Conservation (phyloP, 2,113 vertebrate species). For the Orthochromis malagaraziensis region DNA sequence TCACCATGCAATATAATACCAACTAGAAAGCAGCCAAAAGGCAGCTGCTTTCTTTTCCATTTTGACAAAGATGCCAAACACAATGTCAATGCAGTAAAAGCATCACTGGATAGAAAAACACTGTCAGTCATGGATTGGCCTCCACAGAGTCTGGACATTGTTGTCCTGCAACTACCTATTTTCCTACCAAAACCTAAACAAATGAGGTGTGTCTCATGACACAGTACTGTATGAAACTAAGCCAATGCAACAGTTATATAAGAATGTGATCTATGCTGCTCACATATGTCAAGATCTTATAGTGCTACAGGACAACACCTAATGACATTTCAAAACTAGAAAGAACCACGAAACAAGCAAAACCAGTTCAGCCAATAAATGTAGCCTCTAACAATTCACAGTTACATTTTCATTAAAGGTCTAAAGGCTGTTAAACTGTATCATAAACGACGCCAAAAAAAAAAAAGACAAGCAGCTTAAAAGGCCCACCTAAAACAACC, state of each 20-base stretch:
- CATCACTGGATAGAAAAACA: neutral
- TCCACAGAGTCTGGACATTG: neutral
- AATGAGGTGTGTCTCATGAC: neutral
- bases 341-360: neutral
- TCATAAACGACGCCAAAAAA: neutral
- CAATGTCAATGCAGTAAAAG: neutral
- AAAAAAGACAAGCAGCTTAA: neutral
- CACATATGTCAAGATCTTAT: neutral
- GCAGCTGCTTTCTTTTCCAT: neutral
- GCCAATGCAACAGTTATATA: neutral
- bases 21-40: neutral
- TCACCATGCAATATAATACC: neutral
- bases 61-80: neutral
- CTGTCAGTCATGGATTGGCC: neutral
- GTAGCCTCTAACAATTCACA: neutral
- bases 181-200: neutral
- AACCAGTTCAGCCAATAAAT: neutral
- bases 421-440: neutral
- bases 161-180: neutral
- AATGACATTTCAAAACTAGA: neutral
- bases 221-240: neutral
- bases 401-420: neutral
- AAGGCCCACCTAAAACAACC: neutral
- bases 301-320: neutral
- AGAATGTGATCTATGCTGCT: neutral